Conservation (phyloP, 2,113 vertebrate species). For the Geothlypis trichas region DNA sequence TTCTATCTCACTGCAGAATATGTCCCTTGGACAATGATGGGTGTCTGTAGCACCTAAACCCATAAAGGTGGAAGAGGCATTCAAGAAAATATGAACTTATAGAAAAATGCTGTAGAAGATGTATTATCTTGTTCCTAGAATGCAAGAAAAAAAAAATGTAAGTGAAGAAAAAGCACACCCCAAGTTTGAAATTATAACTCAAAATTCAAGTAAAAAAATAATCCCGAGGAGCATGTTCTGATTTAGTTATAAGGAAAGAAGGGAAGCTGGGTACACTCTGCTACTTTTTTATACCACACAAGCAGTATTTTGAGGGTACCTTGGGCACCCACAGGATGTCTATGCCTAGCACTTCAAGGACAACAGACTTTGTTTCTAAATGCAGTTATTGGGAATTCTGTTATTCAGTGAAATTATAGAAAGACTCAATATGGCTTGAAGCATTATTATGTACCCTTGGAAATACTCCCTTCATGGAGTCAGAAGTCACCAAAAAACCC, state of each 20-base stretch:
- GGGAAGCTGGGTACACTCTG: background rate
- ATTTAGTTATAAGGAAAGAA: background rate
- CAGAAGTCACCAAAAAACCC: background rate
- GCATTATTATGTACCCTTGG: background rate
- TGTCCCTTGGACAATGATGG: background rate
- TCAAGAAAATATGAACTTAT: background rate
- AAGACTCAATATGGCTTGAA: background rate
- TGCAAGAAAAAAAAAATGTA: background rate
- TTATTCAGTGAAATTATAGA: background rate
- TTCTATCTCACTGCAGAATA: background rate
- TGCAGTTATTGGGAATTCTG: background rate
- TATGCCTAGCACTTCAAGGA: background rate
- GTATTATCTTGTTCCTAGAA: background rate
- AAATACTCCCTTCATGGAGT: background rate
- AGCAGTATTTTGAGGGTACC: background rate
- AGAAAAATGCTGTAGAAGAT: background rate
- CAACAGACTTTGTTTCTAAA: constrained; percentile 9
- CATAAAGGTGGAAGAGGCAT: background rate
- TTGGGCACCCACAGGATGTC: background rate
- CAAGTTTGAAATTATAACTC: background rate
- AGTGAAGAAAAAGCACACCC: background rate
- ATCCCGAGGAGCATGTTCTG: background rate
- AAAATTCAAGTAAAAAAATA: background rate
- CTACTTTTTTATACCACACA: background rate
- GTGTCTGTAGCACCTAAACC: background rate